Evolutionary conservation across 2,888 invertebrate genomes (phyloP).

Genomic region (Pyrgus malvae): DNA sequence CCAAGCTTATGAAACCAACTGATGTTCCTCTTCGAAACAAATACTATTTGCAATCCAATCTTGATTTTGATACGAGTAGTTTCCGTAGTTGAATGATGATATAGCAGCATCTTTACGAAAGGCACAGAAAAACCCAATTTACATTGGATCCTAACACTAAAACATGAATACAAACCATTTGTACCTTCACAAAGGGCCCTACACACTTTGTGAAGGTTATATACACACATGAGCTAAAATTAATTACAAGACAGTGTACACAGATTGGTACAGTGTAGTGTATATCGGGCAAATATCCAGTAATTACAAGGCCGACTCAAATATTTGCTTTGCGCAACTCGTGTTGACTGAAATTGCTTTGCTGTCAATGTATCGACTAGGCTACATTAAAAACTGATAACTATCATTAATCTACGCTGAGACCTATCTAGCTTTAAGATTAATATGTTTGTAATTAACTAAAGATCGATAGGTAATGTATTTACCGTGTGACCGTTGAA

Average conservation of each 20-base stretch:
- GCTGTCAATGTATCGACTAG: constrained; percentile 20
- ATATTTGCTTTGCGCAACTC: constrained; percentile 56
- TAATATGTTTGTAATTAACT: constrained; percentile 7
- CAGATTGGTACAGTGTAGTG: constrained; percentile 29
- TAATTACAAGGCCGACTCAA: constrained; percentile 54
- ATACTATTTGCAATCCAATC: no score
- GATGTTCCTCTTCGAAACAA: no score
- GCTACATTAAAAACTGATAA: constrained; percentile 20
- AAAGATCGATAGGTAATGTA: not conserved
- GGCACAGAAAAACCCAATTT: no score
- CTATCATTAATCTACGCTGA: constrained; percentile 21
- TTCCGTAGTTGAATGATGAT: no score
- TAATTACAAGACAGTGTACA: constrained; percentile 20
- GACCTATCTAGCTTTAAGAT: constrained; percentile 15
- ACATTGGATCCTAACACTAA: no score
- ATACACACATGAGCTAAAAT: constrained; percentile 16
- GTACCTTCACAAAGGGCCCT: not conserved
- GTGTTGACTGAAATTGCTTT: constrained; percentile 22
- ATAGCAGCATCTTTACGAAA: no score
- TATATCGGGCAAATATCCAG: constrained; percentile 53
- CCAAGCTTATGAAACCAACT: no score
- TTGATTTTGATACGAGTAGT: no score
- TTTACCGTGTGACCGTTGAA: not conserved
- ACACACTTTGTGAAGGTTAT: constrained; percentile 1
- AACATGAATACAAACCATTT: no score